Conservation (phyloP, 53 echinoderm and acorn worm species). For the Hippasteria phrygiana region DNA sequence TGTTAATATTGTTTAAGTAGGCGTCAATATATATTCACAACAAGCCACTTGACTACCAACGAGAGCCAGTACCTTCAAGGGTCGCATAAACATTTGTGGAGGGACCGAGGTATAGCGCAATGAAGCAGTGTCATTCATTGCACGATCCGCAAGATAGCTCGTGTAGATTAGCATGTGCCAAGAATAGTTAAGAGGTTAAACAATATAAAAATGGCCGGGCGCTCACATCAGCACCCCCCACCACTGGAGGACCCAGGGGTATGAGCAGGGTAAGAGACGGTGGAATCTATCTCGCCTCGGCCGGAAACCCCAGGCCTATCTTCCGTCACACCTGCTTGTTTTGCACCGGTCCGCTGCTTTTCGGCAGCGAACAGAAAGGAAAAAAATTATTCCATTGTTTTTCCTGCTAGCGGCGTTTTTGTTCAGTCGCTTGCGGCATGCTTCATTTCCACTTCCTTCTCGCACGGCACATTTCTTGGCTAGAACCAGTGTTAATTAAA, state of each 20-base stretch:
- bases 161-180: slow-evolving; percentile 18
- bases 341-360: slow-evolving; percentile 23
- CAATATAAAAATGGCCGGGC: background rate
- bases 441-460: slow-evolving; percentile 28
- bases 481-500: slow-evolving; percentile 48
- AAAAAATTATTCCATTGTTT: background rate
- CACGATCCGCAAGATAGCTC: background rate
- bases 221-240: background rate
- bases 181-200: slow-evolving; percentile 1
- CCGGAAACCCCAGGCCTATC: slow-evolving; percentile 28
- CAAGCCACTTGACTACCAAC: background rate
- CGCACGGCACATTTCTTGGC: background rate
- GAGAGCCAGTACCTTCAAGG: background rate
- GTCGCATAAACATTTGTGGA: background rate
- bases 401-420: background rate
- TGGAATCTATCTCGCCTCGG: background rate
- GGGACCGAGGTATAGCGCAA: background rate
- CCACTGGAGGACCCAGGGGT: background rate
- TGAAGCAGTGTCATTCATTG: background rate
- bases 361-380: background rate
- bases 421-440: slow-evolving; percentile 22
- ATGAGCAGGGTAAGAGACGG: background rate
- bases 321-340: slow-evolving; percentile 44
- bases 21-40: background rate
- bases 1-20: background rate